Conservation (phyloP, 2,797 vertebrate species). For the Mus spretus region DNA sequence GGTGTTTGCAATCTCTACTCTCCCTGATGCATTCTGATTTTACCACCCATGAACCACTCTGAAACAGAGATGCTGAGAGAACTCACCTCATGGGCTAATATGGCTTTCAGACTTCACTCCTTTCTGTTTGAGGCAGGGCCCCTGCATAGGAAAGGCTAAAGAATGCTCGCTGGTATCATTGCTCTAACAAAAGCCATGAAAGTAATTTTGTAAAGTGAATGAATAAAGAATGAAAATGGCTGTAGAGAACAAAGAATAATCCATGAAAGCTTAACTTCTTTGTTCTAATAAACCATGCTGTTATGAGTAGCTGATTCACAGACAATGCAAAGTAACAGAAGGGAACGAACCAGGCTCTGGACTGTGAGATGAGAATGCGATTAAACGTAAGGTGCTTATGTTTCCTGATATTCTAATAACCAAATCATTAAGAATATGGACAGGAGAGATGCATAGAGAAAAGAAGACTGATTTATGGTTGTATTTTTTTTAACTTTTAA, state of each 20-base stretch:
- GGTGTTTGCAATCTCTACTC: not conserved
- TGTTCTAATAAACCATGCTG: not conserved
- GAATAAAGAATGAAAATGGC: not conserved
- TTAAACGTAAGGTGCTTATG: not conserved
- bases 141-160: not conserved
- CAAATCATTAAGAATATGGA: not conserved
- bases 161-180: not conserved
- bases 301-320: not conserved
- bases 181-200: not conserved
- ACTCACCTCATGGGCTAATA: not conserved
- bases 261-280: not conserved
- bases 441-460: not conserved
- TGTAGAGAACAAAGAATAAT: constrained; percentile 25
- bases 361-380: not conserved
- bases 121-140: not conserved
- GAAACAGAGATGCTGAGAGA: not conserved
- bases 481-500: not conserved
- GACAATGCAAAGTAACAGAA: not conserved
- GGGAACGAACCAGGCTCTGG: not conserved
- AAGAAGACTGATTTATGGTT: not conserved
- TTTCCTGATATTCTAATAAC: not conserved
- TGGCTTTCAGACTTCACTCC: not conserved
- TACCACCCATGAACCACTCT: too few species aligned
- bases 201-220: not conserved
- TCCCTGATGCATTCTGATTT: not conserved